Evolutionary conservation across 2,797 vertebrate species (phyloP).

Genomic region (Amphiprion clarkii): DNA sequence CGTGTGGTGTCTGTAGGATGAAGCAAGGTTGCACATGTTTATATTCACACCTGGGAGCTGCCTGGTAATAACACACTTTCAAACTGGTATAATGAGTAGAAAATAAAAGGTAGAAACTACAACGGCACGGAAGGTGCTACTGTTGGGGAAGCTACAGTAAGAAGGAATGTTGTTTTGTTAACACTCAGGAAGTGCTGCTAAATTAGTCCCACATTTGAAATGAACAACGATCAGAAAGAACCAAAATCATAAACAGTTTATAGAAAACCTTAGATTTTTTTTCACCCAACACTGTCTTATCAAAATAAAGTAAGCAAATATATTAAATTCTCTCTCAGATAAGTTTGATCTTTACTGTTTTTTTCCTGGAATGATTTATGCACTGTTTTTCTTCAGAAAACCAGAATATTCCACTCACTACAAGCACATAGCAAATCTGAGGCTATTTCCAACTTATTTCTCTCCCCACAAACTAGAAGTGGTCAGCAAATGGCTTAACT

Average conservation of each 20-base stretch:
- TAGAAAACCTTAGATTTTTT: neutral
- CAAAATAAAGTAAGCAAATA: slow-evolving; percentile 1
- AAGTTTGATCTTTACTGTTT: neutral
- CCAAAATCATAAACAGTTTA: neutral
- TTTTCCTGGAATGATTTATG: too few species aligned
- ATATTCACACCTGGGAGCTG: slow-evolving; percentile 21
- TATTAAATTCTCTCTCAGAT: neutral
- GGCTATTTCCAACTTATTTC: neutral
- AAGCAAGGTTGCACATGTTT: slow-evolving; percentile 33
- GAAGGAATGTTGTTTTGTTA: slow-evolving; percentile 9
- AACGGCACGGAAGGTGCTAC: neutral
- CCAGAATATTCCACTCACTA: neutral
- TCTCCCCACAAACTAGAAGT: slow-evolving; percentile 15
- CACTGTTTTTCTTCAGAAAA: neutral
- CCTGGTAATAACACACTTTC: slow-evolving; percentile 22
- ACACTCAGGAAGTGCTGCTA: neutral
- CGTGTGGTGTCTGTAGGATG: slow-evolving; percentile 16
- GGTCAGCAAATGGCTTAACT: slow-evolving; percentile 8
- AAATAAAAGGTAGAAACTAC: slow-evolving; percentile 4
- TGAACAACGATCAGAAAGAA: slow-evolving; percentile 17
- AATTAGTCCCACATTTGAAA: slow-evolving; percentile 1
- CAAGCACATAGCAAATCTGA: slow-evolving; percentile 8
- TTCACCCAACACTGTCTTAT: neutral
- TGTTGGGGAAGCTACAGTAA: neutral
- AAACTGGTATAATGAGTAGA: slow-evolving; percentile 2